Evolutionary conservation across 2,888 invertebrate species (phyloP).

Genomic region (Lithophane semibrunnea): DNA sequence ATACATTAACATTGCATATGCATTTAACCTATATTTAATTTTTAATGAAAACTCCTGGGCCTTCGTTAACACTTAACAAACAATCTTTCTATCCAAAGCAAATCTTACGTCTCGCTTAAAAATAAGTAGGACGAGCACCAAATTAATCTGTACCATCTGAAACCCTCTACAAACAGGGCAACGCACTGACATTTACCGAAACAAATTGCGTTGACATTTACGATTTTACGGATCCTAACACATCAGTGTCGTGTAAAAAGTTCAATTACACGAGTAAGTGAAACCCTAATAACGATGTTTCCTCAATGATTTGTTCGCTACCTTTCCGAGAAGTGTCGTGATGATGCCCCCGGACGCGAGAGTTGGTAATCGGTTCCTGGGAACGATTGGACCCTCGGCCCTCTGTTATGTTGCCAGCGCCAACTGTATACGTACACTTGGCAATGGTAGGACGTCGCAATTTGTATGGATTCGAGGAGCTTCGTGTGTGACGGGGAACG

Average conservation of each 20-base stretch:
- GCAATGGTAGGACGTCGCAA: conserved; percentile 44
- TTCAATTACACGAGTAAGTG: conserved; percentile 62
- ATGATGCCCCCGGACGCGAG: conserved; percentile 57
- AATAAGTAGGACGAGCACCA: neutral
- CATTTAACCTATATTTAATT: too few relatives aligned
- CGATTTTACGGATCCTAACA: conserved; percentile 59
- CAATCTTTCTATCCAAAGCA: neutral
- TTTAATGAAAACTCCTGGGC: neutral
- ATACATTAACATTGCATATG: too few relatives aligned
- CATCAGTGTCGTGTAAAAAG: conserved; percentile 55
- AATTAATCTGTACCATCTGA: conserved; percentile 22
- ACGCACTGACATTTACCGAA: conserved; percentile 51
- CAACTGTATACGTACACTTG: conserved; percentile 36
- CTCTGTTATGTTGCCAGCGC: conserved; percentile 40
- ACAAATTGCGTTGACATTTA: conserved; percentile 57
- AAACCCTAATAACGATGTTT: conserved; percentile 57
- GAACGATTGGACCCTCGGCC: conserved; percentile 58
- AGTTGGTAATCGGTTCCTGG: conserved; percentile 65
- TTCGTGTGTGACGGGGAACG: conserved; percentile 21
- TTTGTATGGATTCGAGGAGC: conserved; percentile 50
- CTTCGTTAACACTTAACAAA: neutral
- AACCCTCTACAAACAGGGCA: conserved; percentile 30
- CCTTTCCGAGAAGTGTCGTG: conserved; percentile 65
- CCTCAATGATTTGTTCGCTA: conserved; percentile 53
- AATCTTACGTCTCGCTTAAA: neutral